phyloP scores from a whole-genome alignment of 2,888 invertebrate genomes.

The Patella caerulea region DNA sequence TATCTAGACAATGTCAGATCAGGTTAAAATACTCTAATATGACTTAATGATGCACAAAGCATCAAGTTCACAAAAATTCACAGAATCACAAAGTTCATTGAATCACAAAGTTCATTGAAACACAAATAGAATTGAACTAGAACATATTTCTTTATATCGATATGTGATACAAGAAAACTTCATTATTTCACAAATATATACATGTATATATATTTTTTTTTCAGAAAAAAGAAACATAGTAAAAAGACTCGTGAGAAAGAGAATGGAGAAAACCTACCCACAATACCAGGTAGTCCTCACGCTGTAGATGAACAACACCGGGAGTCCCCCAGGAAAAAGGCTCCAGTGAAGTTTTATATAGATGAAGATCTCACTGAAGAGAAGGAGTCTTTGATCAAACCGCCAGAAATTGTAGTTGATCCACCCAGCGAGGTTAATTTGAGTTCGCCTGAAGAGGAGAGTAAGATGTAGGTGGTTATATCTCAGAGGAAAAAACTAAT shows the following conservation, averaged over 20 bases:
- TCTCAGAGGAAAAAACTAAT: not conserved
- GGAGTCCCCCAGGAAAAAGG: slow-evolving; percentile 42
- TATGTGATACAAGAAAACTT: no score
- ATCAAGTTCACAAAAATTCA: no score
- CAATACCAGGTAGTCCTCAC: slow-evolving; percentile 49
- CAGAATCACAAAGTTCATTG: no score
- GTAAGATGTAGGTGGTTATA: not conserved
- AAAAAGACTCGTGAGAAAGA: slow-evolving; percentile 40
- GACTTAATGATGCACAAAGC: no score
- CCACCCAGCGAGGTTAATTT: slow-evolving; percentile 52
- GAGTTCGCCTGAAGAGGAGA: slow-evolving; percentile 21
- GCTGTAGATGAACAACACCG: slow-evolving; percentile 21
- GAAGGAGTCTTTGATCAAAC: slow-evolving; percentile 47
- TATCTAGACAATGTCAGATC: no score
- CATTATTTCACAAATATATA: not conserved
- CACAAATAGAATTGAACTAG: no score
- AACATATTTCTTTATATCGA: no score
- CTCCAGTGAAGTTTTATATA: slow-evolving; percentile 58
- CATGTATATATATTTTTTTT: not conserved
- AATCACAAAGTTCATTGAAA: no score
- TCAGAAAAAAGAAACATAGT: slow-evolving; percentile 43
- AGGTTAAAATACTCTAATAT: no score
- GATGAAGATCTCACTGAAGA: slow-evolving; percentile 55
- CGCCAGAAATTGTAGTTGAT: slow-evolving; percentile 60
- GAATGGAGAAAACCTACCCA: slow-evolving; percentile 40